phyloP scores from a whole-genome alignment of 2,113 vertebrate species.

The Sorex fumeus region DNA sequence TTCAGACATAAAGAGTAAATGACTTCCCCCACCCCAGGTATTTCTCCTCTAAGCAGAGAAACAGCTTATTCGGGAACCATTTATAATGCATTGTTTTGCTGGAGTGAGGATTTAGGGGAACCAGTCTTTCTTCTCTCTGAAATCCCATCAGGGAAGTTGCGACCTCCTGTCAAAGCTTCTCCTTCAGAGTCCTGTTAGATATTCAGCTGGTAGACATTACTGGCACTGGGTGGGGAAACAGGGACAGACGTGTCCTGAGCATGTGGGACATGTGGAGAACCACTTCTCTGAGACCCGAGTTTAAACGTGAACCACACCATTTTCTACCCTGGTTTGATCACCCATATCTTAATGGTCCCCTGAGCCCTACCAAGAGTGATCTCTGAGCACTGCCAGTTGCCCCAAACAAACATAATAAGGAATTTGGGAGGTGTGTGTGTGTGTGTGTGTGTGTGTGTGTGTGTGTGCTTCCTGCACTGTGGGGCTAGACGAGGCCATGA shows the following conservation, averaged over 20 bases:
- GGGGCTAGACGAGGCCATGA: background rate
- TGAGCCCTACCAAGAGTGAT: too few relatives aligned
- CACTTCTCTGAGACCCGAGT: rapidly evolving
- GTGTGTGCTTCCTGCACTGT: rapidly evolving
- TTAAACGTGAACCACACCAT: background rate
- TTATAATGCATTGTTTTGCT: slow-evolving; percentile 89
- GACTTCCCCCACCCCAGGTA: slow-evolving; percentile 88
- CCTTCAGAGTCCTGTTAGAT: slow-evolving; percentile 68
- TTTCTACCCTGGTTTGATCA: too few relatives aligned
- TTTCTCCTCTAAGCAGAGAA: slow-evolving; percentile 89
- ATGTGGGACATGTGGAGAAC: too few relatives aligned
- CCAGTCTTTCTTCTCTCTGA: slow-evolving; percentile 71
- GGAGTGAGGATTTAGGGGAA: background rate
- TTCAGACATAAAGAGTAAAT: slow-evolving; percentile 88
- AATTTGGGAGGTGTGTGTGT: too few relatives aligned
- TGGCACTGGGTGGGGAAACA: slow-evolving; percentile 39
- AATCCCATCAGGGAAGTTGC: slow-evolving; percentile 76
- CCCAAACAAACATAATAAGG: too few relatives aligned
- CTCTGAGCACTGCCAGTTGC: too few relatives aligned
- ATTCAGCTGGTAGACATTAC: slow-evolving; percentile 61
- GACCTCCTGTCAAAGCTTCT: slow-evolving; percentile 78
- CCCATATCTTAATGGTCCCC: too few relatives aligned
- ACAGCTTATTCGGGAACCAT: slow-evolving; percentile 88
- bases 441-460: too few relatives aligned
- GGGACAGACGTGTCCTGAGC: too few relatives aligned